Evolutionary conservation across 2,888 invertebrate species (phyloP), one percentile per base, ranked within the genome.

Genomic region (Gnatocerus cornutus): DNA sequence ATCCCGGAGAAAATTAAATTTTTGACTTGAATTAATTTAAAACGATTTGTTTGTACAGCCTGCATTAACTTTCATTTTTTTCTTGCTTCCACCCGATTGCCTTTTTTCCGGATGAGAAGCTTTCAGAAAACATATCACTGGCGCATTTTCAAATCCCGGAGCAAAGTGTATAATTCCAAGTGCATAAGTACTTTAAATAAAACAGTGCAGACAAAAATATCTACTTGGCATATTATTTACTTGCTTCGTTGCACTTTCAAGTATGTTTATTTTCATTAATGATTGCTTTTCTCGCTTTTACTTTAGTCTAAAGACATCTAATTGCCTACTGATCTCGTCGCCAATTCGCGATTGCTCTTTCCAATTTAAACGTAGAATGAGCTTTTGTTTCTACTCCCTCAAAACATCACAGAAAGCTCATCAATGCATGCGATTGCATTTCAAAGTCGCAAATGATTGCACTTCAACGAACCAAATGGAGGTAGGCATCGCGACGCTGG

Each of bases 21-120:
- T 53, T 73, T 64, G 52, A 59, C 55, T 56, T 52, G 53, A 73
- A 73, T 74, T 73, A 70, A 69, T 74, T 71, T 61, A 39, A 63
- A 21, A 48, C 61, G 61, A 61, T 64, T 66, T 66, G 58, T 72
- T 59, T 53, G 59, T 48, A 65, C 56, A 9, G 56, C 39, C 37
- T 48, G 39, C 65, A 65, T 65, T 65, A 65, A 56, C 65, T 56
- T 50, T 56, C 46, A 58, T 65, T 58, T 61, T 48, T 59, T 63
- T 62, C 58, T 50, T 30, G 37, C 68, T 62, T 66, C 68, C 66
- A 55, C 63, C 10, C 48, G 16, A 33, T 29, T n/a, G 37, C 37
- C 21, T 39, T 14, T 10, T 21, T 48, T 21, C 4, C 21, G 4
- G 21, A 4, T 4, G 1, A 21, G 2, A 21, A 3, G 21, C 4